phyloP scores from a whole-genome alignment of 2,797 vertebrate species.

The Phrynocephalus forsythii region DNA sequence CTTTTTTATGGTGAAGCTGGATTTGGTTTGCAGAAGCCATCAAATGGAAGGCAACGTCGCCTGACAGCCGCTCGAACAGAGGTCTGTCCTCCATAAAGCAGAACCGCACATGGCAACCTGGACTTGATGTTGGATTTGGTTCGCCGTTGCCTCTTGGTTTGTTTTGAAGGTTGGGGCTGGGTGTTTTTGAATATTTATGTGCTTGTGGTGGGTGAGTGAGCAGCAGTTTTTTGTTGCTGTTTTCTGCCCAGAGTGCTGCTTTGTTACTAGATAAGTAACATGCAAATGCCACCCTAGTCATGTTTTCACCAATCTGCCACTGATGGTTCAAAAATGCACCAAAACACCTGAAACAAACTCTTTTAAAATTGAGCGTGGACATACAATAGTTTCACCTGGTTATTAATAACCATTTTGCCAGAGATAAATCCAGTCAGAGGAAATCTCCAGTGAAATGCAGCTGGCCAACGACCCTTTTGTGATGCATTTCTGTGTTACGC shows the following conservation, averaged over 20 bases:
- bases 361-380: not conserved
- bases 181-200: too few species aligned
- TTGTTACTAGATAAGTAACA: not conserved
- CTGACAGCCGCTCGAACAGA: too few species aligned
- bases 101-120: too few species aligned
- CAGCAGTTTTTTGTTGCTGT: not conserved
- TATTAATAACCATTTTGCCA: not conserved
- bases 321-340: not conserved
- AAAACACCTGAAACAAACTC: not conserved
- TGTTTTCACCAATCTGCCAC: not conserved
- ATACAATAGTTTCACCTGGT: not conserved
- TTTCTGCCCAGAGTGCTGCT: too few species aligned
- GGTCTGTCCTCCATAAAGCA: too few species aligned
- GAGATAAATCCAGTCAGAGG: not conserved
- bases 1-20: not conserved
- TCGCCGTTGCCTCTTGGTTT: too few species aligned
- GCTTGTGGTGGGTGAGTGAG: too few species aligned
- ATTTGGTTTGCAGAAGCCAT: not conserved
- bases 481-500: too few species aligned
- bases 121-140: too few species aligned
- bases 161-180: too few species aligned
- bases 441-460: not conserved
- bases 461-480: not conserved
- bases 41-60: not conserved
- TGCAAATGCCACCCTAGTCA: not conserved